Conservation (phyloP, 2,113 vertebrate species). For the Phodopus roborovskii region DNA sequence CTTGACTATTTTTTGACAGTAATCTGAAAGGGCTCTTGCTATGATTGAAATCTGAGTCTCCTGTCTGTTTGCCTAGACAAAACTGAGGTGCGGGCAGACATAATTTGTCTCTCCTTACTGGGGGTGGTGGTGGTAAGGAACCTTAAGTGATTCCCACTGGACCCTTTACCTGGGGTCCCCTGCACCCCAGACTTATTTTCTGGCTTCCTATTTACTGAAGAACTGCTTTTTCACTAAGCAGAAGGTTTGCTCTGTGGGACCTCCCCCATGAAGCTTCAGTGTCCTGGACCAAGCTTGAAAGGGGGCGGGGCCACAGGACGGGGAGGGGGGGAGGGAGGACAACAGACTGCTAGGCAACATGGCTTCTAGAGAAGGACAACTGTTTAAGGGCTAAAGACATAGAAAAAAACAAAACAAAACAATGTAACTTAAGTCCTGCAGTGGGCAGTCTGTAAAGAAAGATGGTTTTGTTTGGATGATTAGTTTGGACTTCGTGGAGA, state of each 20-base stretch:
- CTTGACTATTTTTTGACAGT: not conserved
- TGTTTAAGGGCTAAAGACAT: conserved; percentile 70
- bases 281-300: too few species aligned
- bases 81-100: not conserved
- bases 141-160: not conserved
- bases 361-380: conserved; percentile 36
- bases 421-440: conserved; percentile 50
- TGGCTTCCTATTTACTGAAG: conserved; percentile 63
- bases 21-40: conserved; percentile 40
- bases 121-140: not conserved
- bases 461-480: conserved; percentile 85
- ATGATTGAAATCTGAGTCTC: conserved; percentile 53
- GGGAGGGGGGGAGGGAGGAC: not conserved
- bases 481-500: conserved; percentile 85
- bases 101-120: not conserved
- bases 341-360: not conserved
- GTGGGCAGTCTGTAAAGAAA: conserved; percentile 78
- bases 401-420: conserved; percentile 6
- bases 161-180: conserved; percentile 58
- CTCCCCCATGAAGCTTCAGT: not conserved
- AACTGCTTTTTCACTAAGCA: conserved; percentile 58
- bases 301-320: too few species aligned
- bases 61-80: not conserved
- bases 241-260: not conserved
- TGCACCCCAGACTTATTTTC: not conserved